Percentiles rank a stretch among this genome's conserved stretches.
Conservation (phyloP, 2,113 vertebrate genomes). For the Hippocampus mohnikei region DNA sequence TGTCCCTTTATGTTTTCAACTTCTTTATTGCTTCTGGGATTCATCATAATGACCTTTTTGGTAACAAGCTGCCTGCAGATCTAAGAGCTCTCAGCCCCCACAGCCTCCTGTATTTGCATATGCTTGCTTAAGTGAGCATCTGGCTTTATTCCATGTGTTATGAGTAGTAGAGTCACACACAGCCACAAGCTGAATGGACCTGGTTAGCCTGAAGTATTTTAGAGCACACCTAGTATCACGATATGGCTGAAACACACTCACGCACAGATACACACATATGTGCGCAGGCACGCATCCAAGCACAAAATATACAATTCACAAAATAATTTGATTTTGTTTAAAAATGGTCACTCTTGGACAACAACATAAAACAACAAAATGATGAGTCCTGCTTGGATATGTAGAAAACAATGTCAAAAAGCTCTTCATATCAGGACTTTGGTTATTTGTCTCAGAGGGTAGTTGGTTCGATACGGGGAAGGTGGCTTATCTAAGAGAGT, state of each 20-base stretch:
- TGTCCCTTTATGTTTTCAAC: constrained; percentile 16
- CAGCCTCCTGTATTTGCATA: not conserved
- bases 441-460: not conserved
- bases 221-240: constrained; percentile 2
- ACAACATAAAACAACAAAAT: not conserved
- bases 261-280: not conserved
- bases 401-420: too few species aligned
- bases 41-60: constrained; percentile 13
- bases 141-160: constrained; percentile 1
- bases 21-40: constrained; percentile 5
- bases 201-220: constrained; percentile 1
- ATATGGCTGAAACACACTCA: not conserved
- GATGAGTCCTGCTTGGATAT: not conserved
- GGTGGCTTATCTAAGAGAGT: too few species aligned
- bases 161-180: not conserved
- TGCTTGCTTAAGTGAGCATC: constrained; percentile 2
- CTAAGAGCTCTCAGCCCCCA: not conserved
- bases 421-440: not conserved
- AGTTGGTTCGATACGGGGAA: not conserved
- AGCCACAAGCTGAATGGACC: not conserved
- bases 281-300: not conserved
- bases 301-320: not conserved
- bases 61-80: constrained; percentile 6
- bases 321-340: not conserved
- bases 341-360: not conserved